phyloP scores from a whole-genome alignment of 2,113 vertebrate genomes.

The Eptesicus fuscus region DNA sequence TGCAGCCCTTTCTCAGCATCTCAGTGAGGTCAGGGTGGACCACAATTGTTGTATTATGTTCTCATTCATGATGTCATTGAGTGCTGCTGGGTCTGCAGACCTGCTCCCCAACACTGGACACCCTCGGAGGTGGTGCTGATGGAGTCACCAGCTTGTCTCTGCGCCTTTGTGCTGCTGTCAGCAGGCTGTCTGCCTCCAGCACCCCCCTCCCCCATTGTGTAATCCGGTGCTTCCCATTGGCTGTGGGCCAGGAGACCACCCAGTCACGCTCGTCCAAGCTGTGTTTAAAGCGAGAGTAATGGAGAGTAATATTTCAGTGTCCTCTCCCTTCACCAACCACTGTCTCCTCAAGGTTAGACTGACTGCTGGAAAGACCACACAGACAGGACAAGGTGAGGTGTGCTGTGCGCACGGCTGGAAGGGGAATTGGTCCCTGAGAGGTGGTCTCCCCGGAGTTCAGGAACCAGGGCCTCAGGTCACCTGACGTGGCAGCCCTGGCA shows the following conservation, averaged over 20 bases:
- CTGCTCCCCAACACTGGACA: rapidly evolving
- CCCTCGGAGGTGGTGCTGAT: not conserved
- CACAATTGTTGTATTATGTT: not conserved
- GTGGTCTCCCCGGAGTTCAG: not conserved
- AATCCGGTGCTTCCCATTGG: not conserved
- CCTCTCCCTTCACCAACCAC: not conserved
- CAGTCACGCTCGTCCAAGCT: not conserved
- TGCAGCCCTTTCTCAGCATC: rapidly evolving
- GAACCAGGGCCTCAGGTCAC: not conserved
- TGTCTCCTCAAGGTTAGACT: not conserved
- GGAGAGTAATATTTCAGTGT: not conserved
- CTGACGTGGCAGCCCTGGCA: rapidly evolving
- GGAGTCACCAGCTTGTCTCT: rapidly evolving
- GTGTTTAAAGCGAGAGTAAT: not conserved
- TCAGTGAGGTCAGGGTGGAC: rapidly evolving
- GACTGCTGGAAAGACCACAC: rapidly evolving
- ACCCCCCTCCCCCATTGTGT: rapidly evolving
- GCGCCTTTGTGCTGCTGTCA: rapidly evolving
- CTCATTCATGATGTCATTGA: not conserved
- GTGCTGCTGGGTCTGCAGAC: rapidly evolving
- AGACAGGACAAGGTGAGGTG: not conserved
- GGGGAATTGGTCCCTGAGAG: not conserved
- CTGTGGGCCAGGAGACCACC: not conserved
- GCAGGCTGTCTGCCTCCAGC: not conserved
- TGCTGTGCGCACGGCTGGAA: rapidly evolving